These are phyloP conservation scores for Hemibagrus guttatus DNA, from an alignment of 2,797 vertebrate genomes.

Conservation along the genomic window DNA sequence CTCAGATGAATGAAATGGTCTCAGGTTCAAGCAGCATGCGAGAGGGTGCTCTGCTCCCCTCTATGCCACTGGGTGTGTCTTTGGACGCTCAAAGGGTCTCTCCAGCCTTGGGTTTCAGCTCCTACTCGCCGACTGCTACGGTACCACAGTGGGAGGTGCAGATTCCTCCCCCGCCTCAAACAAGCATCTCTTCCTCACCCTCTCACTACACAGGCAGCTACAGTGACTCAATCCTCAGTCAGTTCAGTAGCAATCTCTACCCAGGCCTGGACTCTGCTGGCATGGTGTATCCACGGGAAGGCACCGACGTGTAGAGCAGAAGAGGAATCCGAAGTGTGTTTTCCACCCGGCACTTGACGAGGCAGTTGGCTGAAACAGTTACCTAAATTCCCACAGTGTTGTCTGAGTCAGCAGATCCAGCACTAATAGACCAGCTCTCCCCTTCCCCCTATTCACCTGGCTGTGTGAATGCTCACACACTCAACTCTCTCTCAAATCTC, in stretches of 20 bases:
- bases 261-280: constrained; percentile 70
- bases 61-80: constrained; percentile 68
- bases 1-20: constrained; percentile 74
- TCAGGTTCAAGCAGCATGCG: constrained; percentile 65
- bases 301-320: constrained; percentile 76
- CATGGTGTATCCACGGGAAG: constrained; percentile 76
- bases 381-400: constrained; percentile 18
- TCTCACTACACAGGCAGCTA: constrained; percentile 73
- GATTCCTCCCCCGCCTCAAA: constrained; percentile 57
- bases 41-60: constrained; percentile 63
- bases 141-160: constrained; percentile 80
- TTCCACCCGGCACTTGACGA: constrained; percentile 39
- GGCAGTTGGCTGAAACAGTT: constrained; percentile 24
- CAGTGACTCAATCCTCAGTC: constrained; percentile 75
- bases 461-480: constrained; percentile 43
- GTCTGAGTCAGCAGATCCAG: constrained; percentile 42
- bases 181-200: constrained; percentile 66
- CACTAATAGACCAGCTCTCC: neutral
- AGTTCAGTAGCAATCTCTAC: constrained; percentile 78
- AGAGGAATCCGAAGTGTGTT: constrained; percentile 18
- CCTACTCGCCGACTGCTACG: constrained; percentile 71
- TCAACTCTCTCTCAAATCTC: constrained; percentile 43
- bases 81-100: constrained; percentile 75
- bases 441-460: neutral
- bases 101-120: constrained; percentile 72